A percentile compares a stretch with the other conserved stretches of the same genome.
phyloP scores from a whole-genome alignment of 2,113 vertebrate genomes.

The Perca flavescens region DNA sequence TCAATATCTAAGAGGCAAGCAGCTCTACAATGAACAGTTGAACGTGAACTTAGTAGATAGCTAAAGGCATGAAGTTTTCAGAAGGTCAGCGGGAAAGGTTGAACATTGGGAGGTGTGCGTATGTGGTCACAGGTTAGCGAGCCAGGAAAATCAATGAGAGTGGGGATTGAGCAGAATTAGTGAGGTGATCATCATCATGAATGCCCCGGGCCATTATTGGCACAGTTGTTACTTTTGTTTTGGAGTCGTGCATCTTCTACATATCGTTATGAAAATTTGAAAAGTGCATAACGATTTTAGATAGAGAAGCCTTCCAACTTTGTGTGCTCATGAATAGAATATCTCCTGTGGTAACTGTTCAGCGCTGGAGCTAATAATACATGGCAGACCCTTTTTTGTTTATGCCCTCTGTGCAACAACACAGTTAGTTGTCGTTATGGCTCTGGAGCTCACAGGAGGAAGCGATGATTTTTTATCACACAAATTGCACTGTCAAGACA shows the following conservation, averaged over 20 bases:
- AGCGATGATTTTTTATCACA: constrained; percentile 35
- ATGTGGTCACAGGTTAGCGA: constrained; percentile 71
- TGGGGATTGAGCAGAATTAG: constrained; percentile 67
- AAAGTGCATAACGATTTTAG: constrained; percentile 41
- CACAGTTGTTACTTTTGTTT: constrained; percentile 65
- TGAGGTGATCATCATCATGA: constrained; percentile 65
- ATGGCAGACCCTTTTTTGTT: constrained; percentile 7
- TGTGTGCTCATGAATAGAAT: constrained; percentile 35
- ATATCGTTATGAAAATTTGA: constrained; percentile 43
- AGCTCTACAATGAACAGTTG: constrained; percentile 56
- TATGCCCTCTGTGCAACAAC: constrained; percentile 13
- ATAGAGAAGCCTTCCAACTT: constrained; percentile 34
- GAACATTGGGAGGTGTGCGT: constrained; percentile 55
- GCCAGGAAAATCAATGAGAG: constrained; percentile 74
- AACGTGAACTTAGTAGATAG: constrained; percentile 66
- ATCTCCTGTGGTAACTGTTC: constrained; percentile 21
- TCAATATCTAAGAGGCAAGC: constrained; percentile 70
- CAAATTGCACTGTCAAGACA: constrained; percentile 48
- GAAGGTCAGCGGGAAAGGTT: constrained; percentile 73
- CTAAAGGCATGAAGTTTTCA: constrained; percentile 69
- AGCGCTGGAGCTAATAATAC: constrained; percentile 23
- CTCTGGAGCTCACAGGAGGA: background rate
- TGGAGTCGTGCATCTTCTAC: constrained; percentile 40
- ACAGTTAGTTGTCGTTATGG: constrained; percentile 8
- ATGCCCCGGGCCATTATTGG: constrained; percentile 59